Evolutionary conservation across 2,888 invertebrate genomes (phyloP).

Genomic region (Hydrotaea cyrtoneurina): DNA sequence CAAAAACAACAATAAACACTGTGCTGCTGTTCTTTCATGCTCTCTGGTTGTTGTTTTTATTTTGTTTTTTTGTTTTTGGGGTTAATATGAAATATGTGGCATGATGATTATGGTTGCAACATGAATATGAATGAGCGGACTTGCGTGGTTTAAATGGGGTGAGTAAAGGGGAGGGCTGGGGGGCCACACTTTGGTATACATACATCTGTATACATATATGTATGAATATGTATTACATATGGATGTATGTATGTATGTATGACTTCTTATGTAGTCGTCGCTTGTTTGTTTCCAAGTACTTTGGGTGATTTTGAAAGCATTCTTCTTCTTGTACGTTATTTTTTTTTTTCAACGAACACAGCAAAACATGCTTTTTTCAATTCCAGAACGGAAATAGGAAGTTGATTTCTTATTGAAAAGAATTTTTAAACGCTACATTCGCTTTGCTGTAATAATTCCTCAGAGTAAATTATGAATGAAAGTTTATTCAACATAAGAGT

Average conservation of each 20-base stretch:
- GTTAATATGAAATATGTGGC: constrained; percentile 35
- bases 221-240: not conserved
- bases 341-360: not conserved
- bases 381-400: constrained; percentile 26
- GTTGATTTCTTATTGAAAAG: not conserved
- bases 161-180: not conserved
- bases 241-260: no score
- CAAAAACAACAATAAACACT: not conserved
- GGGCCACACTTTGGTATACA: not conserved
- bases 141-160: not conserved
- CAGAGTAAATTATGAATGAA: not conserved
- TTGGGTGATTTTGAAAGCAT: not conserved
- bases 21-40: constrained; percentile 15
- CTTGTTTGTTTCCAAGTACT: not conserved
- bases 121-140: constrained; percentile 24
- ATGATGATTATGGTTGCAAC: constrained; percentile 35
- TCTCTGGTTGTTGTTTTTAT: constrained; percentile 15
- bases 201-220: not conserved
- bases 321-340: not conserved
- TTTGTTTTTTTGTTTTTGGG: not conserved
- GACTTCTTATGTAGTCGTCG: not conserved
- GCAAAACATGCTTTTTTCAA: constrained; percentile 10
- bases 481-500: not conserved
- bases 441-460: not conserved
- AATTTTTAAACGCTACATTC: not conserved